Percentiles rank a stretch among this genome's conserved stretches.
Conservation (phyloP, 1,140 invertebrate genomes). For the Nephotettix cincticeps region DNA sequence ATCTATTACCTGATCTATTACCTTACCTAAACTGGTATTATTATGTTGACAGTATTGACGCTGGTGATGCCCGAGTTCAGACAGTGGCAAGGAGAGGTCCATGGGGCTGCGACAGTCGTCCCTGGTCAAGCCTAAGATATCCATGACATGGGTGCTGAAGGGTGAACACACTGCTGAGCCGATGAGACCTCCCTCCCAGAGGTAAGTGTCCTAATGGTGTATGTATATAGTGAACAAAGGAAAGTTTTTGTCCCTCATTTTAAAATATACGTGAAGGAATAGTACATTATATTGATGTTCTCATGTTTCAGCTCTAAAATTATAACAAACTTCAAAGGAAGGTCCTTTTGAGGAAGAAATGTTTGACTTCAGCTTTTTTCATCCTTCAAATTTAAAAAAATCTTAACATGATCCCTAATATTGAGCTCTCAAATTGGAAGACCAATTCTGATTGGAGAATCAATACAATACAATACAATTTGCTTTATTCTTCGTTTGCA, state of each 20-base stretch:
- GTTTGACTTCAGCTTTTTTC: no score
- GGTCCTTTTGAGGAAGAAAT: no score
- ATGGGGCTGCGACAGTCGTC: constrained; percentile 56
- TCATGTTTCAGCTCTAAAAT: neutral
- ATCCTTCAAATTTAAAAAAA: no score
- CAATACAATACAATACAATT: no score
- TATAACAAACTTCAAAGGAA: no score
- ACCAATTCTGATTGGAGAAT: no score
- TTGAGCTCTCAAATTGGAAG: no score
- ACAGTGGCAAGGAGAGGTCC: neutral
- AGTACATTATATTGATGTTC: neutral
- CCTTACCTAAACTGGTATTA: neutral
- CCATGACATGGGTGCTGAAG: constrained; percentile 66
- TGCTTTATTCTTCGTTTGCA: no score
- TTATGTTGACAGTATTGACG: constrained; percentile 2
- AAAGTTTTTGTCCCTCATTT: neutral
- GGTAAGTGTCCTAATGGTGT: no score
- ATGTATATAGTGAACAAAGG: no score
- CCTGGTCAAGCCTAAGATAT: constrained; percentile 63
- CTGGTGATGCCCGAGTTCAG: constrained; percentile 17
- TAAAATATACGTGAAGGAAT: neutral
- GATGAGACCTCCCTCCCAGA: neutral
- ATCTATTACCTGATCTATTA: neutral
- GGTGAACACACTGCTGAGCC: constrained; percentile 43
- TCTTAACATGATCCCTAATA: no score